These are phyloP conservation scores for Astyanax mexicanus DNA, from an alignment of 2,797 vertebrate genomes.

Conservation along the genomic window DNA sequence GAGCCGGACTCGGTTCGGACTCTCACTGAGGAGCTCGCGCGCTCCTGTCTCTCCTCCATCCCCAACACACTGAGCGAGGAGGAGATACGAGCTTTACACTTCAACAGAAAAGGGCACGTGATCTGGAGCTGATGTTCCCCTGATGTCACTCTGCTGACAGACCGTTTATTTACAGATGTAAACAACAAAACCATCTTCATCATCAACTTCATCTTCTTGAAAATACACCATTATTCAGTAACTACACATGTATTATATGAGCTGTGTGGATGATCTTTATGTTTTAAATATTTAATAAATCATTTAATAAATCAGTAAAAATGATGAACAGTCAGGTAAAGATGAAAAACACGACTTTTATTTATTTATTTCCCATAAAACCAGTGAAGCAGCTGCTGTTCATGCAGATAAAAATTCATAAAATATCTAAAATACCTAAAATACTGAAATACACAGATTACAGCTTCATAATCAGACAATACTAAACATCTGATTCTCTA, in stretches of 20 bases:
- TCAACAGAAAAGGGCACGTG: not conserved
- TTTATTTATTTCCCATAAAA: conserved; percentile 15
- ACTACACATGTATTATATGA: no score
- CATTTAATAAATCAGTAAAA: no score
- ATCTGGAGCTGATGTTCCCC: no score
- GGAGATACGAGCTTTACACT: not conserved
- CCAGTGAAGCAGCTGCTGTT: not conserved
- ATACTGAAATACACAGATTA: not conserved
- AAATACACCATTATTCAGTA: no score
- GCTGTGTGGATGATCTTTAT: no score
- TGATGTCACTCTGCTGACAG: no score
- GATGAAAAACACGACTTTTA: conserved; percentile 5
- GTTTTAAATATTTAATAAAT: no score
- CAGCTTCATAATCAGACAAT: not conserved
- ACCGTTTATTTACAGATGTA: no score
- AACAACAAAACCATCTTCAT: no score
- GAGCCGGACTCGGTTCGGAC: no score
- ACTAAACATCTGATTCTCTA: not conserved
- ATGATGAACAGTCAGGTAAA: not conserved
- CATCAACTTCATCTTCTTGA: no score
- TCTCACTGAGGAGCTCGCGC: conserved; percentile 63
- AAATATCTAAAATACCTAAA: not conserved
- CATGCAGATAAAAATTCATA: conserved; percentile 22
- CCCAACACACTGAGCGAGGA: not conserved
- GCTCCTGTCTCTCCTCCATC: conserved; percentile 63